These are phyloP conservation scores for Enteromius radiatus DNA, from an alignment of 2,797 vertebrate species.

Conservation along the genomic window DNA sequence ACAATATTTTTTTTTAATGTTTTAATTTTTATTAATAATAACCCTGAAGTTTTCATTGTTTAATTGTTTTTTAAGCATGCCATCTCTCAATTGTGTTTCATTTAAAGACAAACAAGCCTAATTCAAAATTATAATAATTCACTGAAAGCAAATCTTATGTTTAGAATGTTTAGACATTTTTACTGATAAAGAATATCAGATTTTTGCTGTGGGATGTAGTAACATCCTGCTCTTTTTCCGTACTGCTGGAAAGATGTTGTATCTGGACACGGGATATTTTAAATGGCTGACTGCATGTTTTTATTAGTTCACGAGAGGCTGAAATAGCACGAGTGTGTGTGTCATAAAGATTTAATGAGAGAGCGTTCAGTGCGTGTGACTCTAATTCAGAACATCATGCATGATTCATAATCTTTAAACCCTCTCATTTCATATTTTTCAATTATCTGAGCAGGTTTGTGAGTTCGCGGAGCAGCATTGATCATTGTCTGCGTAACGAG, in stretches of 20 bases:
- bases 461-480: conserved; percentile 41
- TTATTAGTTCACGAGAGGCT: conserved; percentile 9
- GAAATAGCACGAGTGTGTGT: conserved; percentile 34
- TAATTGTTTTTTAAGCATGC: background rate
- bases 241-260: background rate
- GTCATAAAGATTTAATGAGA: conserved; percentile 23
- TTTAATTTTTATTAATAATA: background rate
- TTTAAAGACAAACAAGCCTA: background rate
- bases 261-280: background rate
- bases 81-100: background rate
- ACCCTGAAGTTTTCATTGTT: background rate
- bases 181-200: background rate
- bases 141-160: background rate
- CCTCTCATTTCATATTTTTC: conserved; percentile 43
- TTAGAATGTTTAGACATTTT: background rate
- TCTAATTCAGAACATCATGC: conserved; percentile 31
- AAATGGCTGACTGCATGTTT: conserved; percentile 2
- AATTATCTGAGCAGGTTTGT: conserved; percentile 35
- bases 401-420: conserved; percentile 54
- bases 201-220: background rate
- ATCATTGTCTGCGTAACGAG: conserved; percentile 39
- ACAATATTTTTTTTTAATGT: background rate
- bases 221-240: too few relatives aligned
- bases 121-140: background rate
- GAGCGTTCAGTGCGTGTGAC: conserved; percentile 18